Percentiles rank a stretch among this genome's conserved stretches.
Conservation (phyloP, 2,888 invertebrate genomes). For the Drosophila greeni region DNA sequence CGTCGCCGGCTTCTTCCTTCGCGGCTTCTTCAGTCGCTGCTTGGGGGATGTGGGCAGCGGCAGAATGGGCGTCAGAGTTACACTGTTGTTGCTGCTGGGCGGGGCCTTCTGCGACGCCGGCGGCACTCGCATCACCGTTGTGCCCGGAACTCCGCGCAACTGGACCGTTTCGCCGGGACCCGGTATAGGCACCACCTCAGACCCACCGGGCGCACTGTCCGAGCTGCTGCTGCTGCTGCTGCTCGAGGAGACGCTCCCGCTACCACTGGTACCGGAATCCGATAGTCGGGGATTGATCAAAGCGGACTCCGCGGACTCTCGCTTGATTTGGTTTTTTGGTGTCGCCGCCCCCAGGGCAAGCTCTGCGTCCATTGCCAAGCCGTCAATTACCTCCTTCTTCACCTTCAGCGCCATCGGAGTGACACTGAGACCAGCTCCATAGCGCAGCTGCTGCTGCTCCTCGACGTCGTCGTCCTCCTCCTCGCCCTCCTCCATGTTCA, state of each 20-base stretch:
- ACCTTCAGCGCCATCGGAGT: slow-evolving; percentile 73
- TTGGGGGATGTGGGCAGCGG: slow-evolving; percentile 66
- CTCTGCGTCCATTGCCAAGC: slow-evolving; percentile 19
- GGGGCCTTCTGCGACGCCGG: slow-evolving; percentile 48
- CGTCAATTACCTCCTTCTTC: slow-evolving; percentile 72
- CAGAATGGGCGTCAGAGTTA: slow-evolving; percentile 70
- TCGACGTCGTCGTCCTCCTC: slow-evolving; percentile 51
- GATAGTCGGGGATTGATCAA: slow-evolving; percentile 35
- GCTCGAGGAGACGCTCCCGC: slow-evolving; percentile 44
- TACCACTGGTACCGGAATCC: slow-evolving; percentile 50
- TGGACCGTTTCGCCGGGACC: slow-evolving; percentile 72
- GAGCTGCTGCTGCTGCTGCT: slow-evolving; percentile 71
- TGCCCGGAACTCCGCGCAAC: slow-evolving; percentile 75
- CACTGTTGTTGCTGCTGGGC: slow-evolving; percentile 57
- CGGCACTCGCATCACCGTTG: slow-evolving; percentile 57
- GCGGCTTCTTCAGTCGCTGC: slow-evolving; percentile 68
- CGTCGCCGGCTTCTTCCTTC: slow-evolving; percentile 65
- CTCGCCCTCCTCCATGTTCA: slow-evolving; percentile 51
- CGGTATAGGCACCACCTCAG: slow-evolving; percentile 57
- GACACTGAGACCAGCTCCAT: slow-evolving; percentile 62
- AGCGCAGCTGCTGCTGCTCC: slow-evolving; percentile 53
- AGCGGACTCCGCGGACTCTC: slow-evolving; percentile 58
- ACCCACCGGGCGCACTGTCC: slow-evolving; percentile 55
- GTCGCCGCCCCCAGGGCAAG: slow-evolving; percentile 58
- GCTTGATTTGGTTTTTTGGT: slow-evolving; percentile 76